Conservation (phyloP, 2,888 invertebrate genomes). For the Mylabris sibirica region DNA sequence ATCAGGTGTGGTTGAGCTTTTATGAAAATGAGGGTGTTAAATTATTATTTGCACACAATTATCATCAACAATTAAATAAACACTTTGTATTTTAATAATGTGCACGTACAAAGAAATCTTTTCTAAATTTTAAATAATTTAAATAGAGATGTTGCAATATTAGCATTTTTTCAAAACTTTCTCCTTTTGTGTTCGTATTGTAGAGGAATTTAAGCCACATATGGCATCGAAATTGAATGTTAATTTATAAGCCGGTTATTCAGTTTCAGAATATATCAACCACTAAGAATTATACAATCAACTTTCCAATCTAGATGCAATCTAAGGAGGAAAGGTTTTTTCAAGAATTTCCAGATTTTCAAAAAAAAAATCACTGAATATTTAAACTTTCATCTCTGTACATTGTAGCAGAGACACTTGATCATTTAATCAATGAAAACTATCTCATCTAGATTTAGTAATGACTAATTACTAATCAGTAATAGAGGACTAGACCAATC, state of each 20-base stretch:
- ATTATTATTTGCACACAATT: slow-evolving; percentile 10
- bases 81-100: background rate
- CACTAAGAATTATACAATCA: slow-evolving; percentile 27
- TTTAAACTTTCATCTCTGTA: too few relatives aligned
- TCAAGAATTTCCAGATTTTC: background rate
- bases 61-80: slow-evolving; percentile 8
- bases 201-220: slow-evolving; percentile 37
- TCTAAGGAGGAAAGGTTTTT: background rate
- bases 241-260: slow-evolving; percentile 24
- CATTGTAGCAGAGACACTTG: too few relatives aligned
- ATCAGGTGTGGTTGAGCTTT: slow-evolving; percentile 2
- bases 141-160: slow-evolving; percentile 27
- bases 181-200: slow-evolving; percentile 21
- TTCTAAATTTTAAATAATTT: background rate
- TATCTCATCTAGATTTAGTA: too few relatives aligned
- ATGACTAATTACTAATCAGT: too few relatives aligned
- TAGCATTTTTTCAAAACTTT: slow-evolving; percentile 36
- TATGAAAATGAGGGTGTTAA: slow-evolving; percentile 2
- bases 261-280: slow-evolving; percentile 19
- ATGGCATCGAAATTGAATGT: slow-evolving; percentile 34
- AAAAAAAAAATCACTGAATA: too few relatives aligned
- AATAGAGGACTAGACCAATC: too few relatives aligned
- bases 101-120: background rate
- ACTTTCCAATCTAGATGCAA: background rate
- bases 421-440: too few relatives aligned